phyloP scores from a whole-genome alignment of 2,888 invertebrate genomes.

The Eupithecia inturbata region DNA sequence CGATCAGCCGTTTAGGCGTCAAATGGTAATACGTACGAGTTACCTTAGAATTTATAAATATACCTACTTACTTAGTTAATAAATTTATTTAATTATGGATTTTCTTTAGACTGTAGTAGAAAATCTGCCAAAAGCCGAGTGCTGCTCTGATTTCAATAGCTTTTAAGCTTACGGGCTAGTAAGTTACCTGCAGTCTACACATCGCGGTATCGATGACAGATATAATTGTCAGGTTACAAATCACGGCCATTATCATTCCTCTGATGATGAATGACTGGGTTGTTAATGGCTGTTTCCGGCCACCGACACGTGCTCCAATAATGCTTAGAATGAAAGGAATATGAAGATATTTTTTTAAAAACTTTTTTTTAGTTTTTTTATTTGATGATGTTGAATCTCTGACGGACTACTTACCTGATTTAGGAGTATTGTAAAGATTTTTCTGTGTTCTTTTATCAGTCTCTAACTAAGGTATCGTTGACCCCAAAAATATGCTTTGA shows the following conservation, averaged over 20 bases:
- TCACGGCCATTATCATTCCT: constrained; percentile 39
- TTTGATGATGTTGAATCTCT: background rate
- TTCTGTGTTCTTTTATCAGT: background rate
- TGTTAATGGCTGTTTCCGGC: constrained; percentile 48
- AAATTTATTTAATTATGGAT: too few species aligned
- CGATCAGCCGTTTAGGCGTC: too few species aligned
- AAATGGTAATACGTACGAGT: too few species aligned
- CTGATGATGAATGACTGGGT: constrained; percentile 40
- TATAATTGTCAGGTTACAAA: constrained; percentile 34
- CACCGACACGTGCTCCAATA: constrained; percentile 44
- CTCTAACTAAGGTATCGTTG: background rate
- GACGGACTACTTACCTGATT: background rate
- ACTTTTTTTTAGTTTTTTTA: too few species aligned
- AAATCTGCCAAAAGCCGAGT: background rate
- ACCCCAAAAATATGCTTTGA: background rate
- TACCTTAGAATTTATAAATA: too few species aligned
- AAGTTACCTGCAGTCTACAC: background rate
- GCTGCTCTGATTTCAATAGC: background rate
- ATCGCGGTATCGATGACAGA: constrained; percentile 9
- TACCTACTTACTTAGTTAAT: too few species aligned
- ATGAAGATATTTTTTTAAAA: constrained; percentile 41
- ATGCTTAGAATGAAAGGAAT: constrained; percentile 48
- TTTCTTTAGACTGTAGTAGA: background rate
- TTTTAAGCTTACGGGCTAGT: background rate
- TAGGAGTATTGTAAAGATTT: background rate